A percentile compares a stretch with the other conserved stretches of the same genome.
phyloP scores from a whole-genome alignment of 1,140 invertebrate species.

The Diploscapter pachys region DNA sequence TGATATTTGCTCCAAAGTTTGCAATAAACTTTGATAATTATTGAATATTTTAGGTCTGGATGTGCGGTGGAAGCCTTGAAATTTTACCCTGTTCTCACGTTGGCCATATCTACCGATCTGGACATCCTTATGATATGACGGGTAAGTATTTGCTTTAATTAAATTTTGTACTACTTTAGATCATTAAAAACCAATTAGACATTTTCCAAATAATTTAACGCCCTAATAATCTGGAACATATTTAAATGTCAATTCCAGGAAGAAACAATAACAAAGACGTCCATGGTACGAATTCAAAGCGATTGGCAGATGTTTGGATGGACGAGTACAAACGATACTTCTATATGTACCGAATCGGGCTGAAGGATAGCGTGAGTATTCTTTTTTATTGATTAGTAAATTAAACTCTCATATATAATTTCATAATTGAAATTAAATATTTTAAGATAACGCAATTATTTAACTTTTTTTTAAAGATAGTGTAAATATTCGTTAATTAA shows the following conservation, averaged over 20 bases:
- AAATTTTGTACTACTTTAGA: constrained; percentile 45
- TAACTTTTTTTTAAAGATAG: no score
- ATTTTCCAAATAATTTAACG: no score
- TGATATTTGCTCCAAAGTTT: no score
- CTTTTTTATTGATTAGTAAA: constrained; percentile 56
- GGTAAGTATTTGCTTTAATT: constrained; percentile 2
- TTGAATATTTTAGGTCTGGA: constrained; percentile 87
- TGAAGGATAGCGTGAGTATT: constrained; percentile 67
- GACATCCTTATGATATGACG: constrained; percentile 90
- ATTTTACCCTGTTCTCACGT: constrained; percentile 94
- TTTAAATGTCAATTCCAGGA: constrained; percentile 60
- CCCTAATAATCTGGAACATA: no score
- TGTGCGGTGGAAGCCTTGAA: constrained; percentile 89
- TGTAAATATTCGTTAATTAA: no score
- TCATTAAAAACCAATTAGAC: no score
- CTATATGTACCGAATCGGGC: constrained; percentile 75
- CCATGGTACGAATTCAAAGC: constrained; percentile 85
- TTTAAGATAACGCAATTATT: no score
- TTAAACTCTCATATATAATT: no score
- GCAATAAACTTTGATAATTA: constrained; percentile 65
- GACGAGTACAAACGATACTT: constrained; percentile 84
- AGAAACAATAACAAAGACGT: constrained; percentile 72
- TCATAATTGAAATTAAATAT: no score
- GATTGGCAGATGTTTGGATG: constrained; percentile 94
- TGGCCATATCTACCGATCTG: constrained; percentile 90